Evolutionary conservation across 2,113 vertebrate genomes (phyloP).

Genomic region (Bos indicus): DNA sequence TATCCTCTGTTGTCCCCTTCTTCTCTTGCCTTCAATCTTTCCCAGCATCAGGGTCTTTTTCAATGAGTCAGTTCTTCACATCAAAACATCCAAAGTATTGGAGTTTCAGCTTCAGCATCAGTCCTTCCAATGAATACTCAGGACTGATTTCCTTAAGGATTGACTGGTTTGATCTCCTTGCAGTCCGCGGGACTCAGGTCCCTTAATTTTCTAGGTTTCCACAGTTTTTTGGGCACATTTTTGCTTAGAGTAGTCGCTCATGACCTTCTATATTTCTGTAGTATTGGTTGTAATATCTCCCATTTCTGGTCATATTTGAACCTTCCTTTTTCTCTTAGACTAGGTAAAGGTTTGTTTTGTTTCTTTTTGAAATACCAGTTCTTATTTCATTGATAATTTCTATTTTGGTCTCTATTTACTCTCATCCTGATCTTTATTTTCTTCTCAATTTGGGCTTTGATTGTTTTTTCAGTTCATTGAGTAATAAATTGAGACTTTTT

Average conservation of each 20-base stretch:
- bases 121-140: neutral
- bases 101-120: neutral
- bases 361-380: neutral
- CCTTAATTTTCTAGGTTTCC: too few relatives aligned
- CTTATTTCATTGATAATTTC: neutral
- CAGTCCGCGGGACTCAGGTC: too few relatives aligned
- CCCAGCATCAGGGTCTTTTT: neutral
- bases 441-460: neutral
- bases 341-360: neutral
- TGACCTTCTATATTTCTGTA: neutral
- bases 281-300: neutral
- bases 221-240: too few relatives aligned
- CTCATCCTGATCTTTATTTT: too few relatives aligned
- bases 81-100: neutral
- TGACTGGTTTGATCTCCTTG: neutral
- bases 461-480: neutral
- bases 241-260: too few relatives aligned
- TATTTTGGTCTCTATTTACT: neutral
- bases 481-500: neutral
- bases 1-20: neutral
- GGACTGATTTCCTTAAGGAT: neutral
- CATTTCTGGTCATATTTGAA: neutral
- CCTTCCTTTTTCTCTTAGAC: neutral
- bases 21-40: neutral
- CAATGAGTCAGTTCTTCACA: neutral